Evolutionary conservation across 2,797 vertebrate genomes (phyloP).

Genomic region (Liasis olivaceus): DNA sequence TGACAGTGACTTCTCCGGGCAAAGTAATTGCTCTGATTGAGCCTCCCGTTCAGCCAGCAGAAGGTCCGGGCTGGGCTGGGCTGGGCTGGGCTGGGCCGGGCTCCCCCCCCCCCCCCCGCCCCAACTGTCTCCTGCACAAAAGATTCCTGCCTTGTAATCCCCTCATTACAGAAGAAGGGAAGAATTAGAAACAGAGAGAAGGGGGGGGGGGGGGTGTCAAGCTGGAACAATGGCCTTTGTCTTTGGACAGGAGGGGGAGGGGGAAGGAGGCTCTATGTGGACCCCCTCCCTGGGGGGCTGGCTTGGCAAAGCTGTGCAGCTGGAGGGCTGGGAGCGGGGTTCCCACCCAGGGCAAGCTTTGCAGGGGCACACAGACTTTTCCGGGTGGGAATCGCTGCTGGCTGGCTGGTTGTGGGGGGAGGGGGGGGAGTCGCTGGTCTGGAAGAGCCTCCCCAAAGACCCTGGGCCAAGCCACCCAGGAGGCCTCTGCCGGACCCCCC

Average conservation of each 20-base stretch:
- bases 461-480: background rate
- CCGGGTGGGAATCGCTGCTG: background rate
- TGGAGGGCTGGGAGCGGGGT: background rate
- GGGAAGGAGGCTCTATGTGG: background rate
- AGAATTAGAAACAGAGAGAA: slow-evolving; percentile 64
- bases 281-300: background rate
- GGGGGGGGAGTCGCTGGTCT: background rate
- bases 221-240: slow-evolving; percentile 53
- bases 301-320: background rate
- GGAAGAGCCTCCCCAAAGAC: background rate
- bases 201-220: background rate
- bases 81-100: slow-evolving; percentile 45
- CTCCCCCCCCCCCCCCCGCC: slow-evolving; percentile 70
- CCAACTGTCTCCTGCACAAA: slow-evolving; percentile 71
- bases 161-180: slow-evolving; percentile 68
- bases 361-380: accelerated
- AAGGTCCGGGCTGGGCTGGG: slow-evolving; percentile 58
- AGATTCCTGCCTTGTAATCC: slow-evolving; percentile 67
- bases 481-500: too few species aligned
- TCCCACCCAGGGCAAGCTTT: background rate
- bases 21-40: slow-evolving; percentile 87
- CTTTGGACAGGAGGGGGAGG: background rate
- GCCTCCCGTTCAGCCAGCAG: slow-evolving; percentile 70
- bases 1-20: slow-evolving; percentile 83
- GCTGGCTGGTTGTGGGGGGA: background rate